Conservation (phyloP, 2,113 vertebrate genomes). For the Oostethus manadensis region DNA sequence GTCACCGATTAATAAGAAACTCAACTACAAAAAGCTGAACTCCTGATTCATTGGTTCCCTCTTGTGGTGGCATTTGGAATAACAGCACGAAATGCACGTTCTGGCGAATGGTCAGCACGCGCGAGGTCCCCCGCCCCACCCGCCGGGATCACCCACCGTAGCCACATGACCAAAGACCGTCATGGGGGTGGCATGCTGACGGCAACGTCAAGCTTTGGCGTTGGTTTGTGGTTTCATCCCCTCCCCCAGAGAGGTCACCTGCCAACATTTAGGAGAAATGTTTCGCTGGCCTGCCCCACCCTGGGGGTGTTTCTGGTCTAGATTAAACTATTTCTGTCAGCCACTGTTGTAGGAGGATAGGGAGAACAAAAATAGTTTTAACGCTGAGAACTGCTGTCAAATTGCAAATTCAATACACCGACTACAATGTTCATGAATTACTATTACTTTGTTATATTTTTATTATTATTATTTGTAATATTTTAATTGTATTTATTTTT, state of each 20-base stretch:
- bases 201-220: slow-evolving; percentile 27
- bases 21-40: too few species aligned
- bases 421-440: too few species aligned
- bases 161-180: slow-evolving; percentile 51
- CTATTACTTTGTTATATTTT: too few species aligned
- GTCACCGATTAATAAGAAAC: too few species aligned
- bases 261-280: slow-evolving; percentile 32
- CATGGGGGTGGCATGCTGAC: slow-evolving; percentile 48
- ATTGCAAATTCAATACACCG: too few species aligned
- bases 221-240: slow-evolving; percentile 39
- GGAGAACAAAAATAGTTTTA: not conserved
- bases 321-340: slow-evolving; percentile 24
- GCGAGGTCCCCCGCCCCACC: too few species aligned
- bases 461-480: too few species aligned
- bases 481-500: too few species aligned
- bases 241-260: slow-evolving; percentile 37
- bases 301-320: slow-evolving; percentile 26
- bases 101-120: slow-evolving; percentile 30
- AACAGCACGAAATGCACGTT: too few species aligned
- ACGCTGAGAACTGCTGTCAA: too few species aligned
- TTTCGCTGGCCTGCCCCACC: slow-evolving; percentile 9
- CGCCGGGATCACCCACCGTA: slow-evolving; percentile 43
- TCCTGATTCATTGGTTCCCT: not conserved
- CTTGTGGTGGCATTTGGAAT: not conserved
- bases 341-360: not conserved